Evolutionary conservation across 2,797 vertebrate genomes (phyloP).

Genomic region (Alcedo quadribrachys): DNA sequence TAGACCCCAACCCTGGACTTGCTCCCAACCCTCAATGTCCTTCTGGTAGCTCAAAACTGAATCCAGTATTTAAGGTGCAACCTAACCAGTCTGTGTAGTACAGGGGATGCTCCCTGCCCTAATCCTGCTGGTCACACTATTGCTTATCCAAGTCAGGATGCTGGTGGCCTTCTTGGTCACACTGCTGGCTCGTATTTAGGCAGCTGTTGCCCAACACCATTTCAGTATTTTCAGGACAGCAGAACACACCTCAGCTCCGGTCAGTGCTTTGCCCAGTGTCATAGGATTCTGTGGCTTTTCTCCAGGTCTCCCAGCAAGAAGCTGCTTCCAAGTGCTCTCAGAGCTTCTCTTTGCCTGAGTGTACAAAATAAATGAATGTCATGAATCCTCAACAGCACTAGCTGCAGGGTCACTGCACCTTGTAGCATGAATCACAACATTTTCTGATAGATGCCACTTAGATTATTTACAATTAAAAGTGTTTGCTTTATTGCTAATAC

Average conservation of each 20-base stretch:
- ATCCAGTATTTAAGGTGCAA: not conserved
- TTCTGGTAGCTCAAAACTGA: not conserved
- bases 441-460: not conserved
- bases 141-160: not conserved
- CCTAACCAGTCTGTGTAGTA: not conserved
- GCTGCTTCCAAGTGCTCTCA: not conserved
- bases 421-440: accelerated
- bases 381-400: not conserved
- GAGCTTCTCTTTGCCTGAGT: not conserved
- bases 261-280: not conserved
- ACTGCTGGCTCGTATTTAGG: not conserved
- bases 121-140: not conserved
- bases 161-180: not conserved
- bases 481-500: not conserved
- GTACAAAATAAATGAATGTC: not conserved
- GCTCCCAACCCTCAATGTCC: not conserved
- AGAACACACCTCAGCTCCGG: accelerated
- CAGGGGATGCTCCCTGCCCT: not conserved
- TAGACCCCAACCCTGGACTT: not conserved
- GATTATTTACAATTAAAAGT: not conserved
- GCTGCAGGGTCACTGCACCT: not conserved
- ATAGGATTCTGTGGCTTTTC: not conserved
- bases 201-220: not conserved
- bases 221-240: not conserved
- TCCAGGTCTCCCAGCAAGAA: not conserved